Evolutionary conservation across 2,888 invertebrate genomes (phyloP).

Genomic region (Xanthorhoe designata): DNA sequence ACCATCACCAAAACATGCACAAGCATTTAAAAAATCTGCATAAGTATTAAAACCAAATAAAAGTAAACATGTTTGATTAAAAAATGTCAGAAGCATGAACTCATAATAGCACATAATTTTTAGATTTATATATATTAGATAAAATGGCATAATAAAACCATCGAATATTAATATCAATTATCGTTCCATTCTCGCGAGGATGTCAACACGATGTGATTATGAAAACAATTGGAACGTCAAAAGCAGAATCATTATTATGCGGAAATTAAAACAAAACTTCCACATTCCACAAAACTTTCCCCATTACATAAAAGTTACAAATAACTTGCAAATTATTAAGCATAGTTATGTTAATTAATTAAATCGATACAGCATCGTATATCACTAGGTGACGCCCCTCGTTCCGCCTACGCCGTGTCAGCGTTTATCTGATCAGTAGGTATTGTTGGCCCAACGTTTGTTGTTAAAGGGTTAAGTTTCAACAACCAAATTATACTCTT

Average conservation of each 20-base stretch:
- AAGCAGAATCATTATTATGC: constrained; percentile 18
- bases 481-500: constrained; percentile 2
- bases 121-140: neutral
- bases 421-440: constrained; percentile 65
- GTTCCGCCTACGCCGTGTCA: constrained; percentile 73
- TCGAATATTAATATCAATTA: constrained; percentile 6
- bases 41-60: neutral
- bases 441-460: constrained; percentile 49
- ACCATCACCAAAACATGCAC: constrained; percentile 52
- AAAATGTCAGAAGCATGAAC: neutral
- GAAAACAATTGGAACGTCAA: constrained; percentile 22
- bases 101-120: neutral
- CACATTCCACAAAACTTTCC: constrained; percentile 37
- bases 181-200: neutral
- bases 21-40: constrained; percentile 14
- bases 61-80: neutral
- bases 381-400: constrained; percentile 67
- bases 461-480: constrained; percentile 47
- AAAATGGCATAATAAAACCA: constrained; percentile 3
- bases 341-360: constrained; percentile 66
- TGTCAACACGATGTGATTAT: constrained; percentile 6
- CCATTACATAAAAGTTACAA: constrained; percentile 46
- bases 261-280: constrained; percentile 31
- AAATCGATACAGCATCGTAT: constrained; percentile 57
- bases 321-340: constrained; percentile 48